These are phyloP conservation scores for Glareola pratincola DNA, from an alignment of 2,113 vertebrate species.

Conservation along the genomic window DNA sequence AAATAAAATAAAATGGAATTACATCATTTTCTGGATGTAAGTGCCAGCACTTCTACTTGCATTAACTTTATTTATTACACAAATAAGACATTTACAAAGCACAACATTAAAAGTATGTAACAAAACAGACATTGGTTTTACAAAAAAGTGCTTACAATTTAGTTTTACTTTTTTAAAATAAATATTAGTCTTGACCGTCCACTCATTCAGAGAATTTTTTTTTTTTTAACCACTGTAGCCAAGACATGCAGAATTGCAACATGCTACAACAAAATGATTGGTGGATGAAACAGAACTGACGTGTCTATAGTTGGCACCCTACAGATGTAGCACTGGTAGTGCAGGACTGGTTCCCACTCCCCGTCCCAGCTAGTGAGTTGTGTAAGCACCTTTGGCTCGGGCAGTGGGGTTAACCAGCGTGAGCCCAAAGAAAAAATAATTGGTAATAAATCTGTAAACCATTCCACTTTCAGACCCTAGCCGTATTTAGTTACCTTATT, in stretches of 20 bases:
- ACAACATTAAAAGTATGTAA: conserved; percentile 91
- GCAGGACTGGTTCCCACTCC: conserved; percentile 37
- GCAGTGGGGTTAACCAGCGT: neutral
- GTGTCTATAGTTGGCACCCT: conserved; percentile 64
- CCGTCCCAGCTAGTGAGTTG: neutral
- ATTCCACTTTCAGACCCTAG: neutral
- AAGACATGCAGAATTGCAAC: conserved; percentile 85
- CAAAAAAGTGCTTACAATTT: conserved; percentile 97
- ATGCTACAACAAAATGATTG: conserved; percentile 77
- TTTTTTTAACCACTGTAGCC: conserved; percentile 81
- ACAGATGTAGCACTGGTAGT: neutral
- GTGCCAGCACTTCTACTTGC: conserved; percentile 82
- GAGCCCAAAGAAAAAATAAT: neutral
- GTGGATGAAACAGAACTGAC: conserved; percentile 64
- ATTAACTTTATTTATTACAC: conserved; percentile 92
- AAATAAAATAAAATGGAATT: conserved; percentile 73
- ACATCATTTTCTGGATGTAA: conserved; percentile 71
- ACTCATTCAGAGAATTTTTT: conserved; percentile 79
- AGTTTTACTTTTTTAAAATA: conserved; percentile 89
- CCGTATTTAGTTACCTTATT: neutral
- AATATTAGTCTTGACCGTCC: conserved; percentile 88
- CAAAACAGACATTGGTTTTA: conserved; percentile 91
- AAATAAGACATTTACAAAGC: conserved; percentile 93
- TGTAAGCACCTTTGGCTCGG: conserved; percentile 58
- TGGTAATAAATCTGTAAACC: neutral